These are phyloP conservation scores for Epinephelus moara DNA, from an alignment of 2,113 vertebrate species.

Conservation along the genomic window DNA sequence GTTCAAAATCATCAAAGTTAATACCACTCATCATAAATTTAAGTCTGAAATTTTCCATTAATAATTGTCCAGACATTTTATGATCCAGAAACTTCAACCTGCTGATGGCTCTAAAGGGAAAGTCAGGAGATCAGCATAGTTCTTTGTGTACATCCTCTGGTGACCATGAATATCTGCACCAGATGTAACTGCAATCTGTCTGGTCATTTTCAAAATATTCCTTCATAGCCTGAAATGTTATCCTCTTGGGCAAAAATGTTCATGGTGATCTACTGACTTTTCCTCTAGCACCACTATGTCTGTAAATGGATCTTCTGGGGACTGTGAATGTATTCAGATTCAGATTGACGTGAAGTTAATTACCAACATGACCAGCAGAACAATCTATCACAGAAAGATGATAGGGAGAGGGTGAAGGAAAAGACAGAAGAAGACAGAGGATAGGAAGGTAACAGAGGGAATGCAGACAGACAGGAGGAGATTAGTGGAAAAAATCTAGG, in stretches of 20 bases:
- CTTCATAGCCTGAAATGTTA: too few species aligned
- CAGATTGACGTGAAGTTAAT: background rate
- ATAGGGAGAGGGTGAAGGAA: background rate
- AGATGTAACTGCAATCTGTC: background rate
- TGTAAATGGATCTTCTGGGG: background rate
- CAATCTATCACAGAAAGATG: background rate
- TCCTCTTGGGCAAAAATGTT: too few species aligned
- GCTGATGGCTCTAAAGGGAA: background rate
- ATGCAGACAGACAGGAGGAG: background rate
- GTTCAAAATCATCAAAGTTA: background rate
- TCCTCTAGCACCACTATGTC: too few species aligned
- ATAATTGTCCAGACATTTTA: background rate
- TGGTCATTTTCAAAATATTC: too few species aligned
- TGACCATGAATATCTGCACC: background rate
- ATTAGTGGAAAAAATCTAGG: slow-evolving; percentile 15
- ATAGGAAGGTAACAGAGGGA: background rate
- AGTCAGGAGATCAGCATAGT: background rate
- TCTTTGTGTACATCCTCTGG: too few species aligned
- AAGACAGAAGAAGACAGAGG: background rate
- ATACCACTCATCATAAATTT: background rate
- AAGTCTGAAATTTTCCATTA: background rate
- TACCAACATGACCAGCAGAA: background rate
- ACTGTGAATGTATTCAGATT: background rate
- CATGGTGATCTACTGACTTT: too few species aligned
- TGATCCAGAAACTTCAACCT: background rate